Base-by-base conservation (phyloP, 2,888 invertebrate genomes). In the Anorthoa munda region DNA sequence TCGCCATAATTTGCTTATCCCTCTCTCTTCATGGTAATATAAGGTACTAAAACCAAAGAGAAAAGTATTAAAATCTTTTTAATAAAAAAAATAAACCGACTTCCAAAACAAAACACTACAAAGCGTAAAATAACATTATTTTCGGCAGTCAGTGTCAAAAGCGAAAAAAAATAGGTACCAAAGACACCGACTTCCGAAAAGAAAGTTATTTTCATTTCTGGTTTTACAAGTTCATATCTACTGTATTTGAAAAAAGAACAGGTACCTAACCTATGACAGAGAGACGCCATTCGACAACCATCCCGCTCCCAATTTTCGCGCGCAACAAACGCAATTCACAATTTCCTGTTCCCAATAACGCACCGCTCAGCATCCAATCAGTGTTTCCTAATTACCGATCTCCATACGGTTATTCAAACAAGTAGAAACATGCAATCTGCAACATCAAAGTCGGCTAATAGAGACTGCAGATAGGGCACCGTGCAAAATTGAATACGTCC, bases 401-500 rank as follows among this genome's bases (percentile, higher is more conserved):
- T 78, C 74, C 75, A 80, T 71, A 63, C 77, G 75, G 84, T 84
- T 81, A 83, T 82, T 72, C 89, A 87, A 91, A 90, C 90, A 91
- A 90, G 89, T 89, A 88, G 75, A 68, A 74, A 72, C 72, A 67
- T 73, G 76, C 86, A 83, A 85, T 86, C 83, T 85, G 70, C 77
- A 76, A 76, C 85, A 78, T 86, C 86, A 84, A 83, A 85, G 84
- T 82, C 77, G 89, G 91, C 94, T 95, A 95, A 95, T 95, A 95
- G 94, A 93, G 90, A 89, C 88, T 82, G 92, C 82, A 93, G 95
- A 94, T 94, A 93, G 93, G 89, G 93, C 92, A 89, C 93, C 91
- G 92, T 89, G 94, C 95, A 92, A 95, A 95, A 95, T 95, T 95
- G 95, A 95, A 95, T 95, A 95, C 93, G 94, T 94, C 94, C 94